Evolutionary conservation across 2,113 vertebrate species (phyloP).

Genomic region (Zapornia atra): DNA sequence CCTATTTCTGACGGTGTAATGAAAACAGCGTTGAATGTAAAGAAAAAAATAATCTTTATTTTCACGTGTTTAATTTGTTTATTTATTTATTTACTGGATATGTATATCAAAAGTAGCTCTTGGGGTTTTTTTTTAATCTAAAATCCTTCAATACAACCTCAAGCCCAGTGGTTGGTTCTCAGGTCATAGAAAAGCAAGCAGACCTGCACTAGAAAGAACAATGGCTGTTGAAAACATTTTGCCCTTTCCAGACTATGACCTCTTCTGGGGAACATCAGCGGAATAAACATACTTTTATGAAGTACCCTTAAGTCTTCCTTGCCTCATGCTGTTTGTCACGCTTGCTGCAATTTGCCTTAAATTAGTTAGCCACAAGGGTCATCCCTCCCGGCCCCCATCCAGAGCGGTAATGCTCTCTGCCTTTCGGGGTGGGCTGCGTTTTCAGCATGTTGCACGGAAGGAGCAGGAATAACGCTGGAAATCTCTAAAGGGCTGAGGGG

Average conservation of each 20-base stretch:
- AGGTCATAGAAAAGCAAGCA: background rate
- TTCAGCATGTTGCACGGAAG: background rate
- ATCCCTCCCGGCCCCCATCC: too few species aligned
- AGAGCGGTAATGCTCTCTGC: background rate
- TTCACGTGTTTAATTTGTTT: background rate
- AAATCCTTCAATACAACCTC: background rate
- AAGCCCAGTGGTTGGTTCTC: background rate
- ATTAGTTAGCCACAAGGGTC: background rate
- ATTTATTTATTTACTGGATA: background rate
- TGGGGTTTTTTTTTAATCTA: background rate
- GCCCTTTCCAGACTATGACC: background rate
- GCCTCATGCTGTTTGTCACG: background rate
- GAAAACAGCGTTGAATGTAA: background rate
- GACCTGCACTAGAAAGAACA: background rate
- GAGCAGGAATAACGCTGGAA: background rate
- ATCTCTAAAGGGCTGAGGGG: background rate
- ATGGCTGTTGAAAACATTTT: background rate
- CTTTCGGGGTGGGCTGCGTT: accelerated
- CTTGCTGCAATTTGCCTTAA: background rate
- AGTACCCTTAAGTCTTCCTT: background rate
- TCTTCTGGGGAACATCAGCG: background rate
- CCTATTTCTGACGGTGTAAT: background rate
- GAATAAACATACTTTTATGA: background rate
- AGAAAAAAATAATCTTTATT: background rate
- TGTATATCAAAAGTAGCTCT: background rate